phyloP scores from a whole-genome alignment of 1,140 invertebrate genomes.

The Octopus sinensis region DNA sequence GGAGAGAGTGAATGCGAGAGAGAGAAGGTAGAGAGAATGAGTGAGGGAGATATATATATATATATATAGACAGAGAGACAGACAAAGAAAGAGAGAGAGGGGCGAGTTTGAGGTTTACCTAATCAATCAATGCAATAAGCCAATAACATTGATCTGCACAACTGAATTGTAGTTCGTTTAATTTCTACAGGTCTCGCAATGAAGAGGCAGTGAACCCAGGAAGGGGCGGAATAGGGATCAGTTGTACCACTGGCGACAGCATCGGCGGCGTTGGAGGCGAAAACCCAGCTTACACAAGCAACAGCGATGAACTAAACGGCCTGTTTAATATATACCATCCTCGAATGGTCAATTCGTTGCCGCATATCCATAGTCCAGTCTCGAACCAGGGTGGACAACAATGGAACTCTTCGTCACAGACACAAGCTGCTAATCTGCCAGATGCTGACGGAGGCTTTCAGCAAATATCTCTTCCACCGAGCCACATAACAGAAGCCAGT shows the following conservation, averaged over 20 bases:
- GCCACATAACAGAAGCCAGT: background rate
- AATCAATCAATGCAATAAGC: no score
- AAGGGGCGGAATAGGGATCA: no score
- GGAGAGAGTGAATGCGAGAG: no score
- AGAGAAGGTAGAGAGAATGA: no score
- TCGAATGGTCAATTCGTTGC: background rate
- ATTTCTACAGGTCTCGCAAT: background rate
- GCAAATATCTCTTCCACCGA: background rate
- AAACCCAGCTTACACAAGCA: background rate
- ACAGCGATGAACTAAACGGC: background rate
- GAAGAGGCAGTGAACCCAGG: background rate
- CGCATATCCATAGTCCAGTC: background rate
- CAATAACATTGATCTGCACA: background rate
- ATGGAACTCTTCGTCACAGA: background rate
- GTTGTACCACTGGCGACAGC: no score
- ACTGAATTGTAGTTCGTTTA: slow-evolving; percentile 4
- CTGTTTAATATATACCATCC: background rate
- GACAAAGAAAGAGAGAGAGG: no score
- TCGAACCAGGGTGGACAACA: background rate
- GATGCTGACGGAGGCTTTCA: background rate
- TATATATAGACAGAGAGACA: no score
- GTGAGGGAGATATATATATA: no score
- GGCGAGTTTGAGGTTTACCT: no score
- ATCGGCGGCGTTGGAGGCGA: background rate
- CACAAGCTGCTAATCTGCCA: background rate